Conservation (phyloP, 2,888 invertebrate species). For the Tribolium freemani region DNA sequence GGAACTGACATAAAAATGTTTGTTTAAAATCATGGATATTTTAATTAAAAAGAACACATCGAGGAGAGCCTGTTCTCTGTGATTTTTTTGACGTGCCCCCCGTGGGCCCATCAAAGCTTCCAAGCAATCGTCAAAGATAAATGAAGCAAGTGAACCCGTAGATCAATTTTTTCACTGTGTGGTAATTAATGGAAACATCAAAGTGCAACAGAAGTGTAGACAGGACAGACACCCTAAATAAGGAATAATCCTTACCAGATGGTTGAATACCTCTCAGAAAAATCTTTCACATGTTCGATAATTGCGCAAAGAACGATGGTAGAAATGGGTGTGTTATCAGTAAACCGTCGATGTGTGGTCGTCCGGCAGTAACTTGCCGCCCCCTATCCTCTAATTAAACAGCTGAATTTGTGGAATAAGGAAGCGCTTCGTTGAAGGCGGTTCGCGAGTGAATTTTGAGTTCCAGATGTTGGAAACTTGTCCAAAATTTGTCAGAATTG, state of each 20-base stretch:
- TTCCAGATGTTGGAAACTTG: not conserved
- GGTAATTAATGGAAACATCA: constrained; percentile 32
- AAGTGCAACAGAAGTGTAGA: not conserved
- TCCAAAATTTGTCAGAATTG: constrained; percentile 22
- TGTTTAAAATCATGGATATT: no score
- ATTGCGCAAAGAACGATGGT: not conserved
- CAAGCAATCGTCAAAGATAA: constrained; percentile 14
- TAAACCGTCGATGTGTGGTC: not conserved
- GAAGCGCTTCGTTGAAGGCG: not conserved
- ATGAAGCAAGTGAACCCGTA: not conserved
- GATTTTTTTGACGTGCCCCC: constrained; percentile 6
- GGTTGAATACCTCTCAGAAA: not conserved
- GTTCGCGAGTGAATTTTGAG: no score
- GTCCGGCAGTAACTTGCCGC: not conserved
- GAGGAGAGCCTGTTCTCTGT: not conserved
- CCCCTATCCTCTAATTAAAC: constrained; percentile 23
- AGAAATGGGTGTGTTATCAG: no score
- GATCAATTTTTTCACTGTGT: constrained; percentile 20
- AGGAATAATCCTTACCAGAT: not conserved
- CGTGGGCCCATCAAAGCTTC: constrained; percentile 11
- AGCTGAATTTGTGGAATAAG: not conserved
- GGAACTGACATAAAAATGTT: no score
- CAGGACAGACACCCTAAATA: not conserved
- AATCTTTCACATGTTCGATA: not conserved
- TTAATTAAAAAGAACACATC: not conserved